Base-by-base conservation (phyloP, 2,113 vertebrate genomes). In the Barbus barbus region DNA sequence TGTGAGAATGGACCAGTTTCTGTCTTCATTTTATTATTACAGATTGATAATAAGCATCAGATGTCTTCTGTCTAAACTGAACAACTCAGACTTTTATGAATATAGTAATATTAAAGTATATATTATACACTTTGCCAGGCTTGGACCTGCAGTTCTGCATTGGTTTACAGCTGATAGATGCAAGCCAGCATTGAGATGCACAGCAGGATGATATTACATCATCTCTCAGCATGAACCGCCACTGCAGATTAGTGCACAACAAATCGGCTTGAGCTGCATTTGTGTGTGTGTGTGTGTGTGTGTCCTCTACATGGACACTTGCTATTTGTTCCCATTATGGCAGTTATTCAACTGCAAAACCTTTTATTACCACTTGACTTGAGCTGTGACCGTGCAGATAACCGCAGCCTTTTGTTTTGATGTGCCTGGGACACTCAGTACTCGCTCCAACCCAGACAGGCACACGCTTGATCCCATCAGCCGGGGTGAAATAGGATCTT, bases 191-290 rank as follows among this genome's bases (percentile, higher is more conserved):
- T 44, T 63, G 13, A 28, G 71, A 73, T 73, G 41, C 22, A 73
- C n/a, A 46, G 14, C 71, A 73, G 71, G 71, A 26, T 41, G 46
- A 31, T 9, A 69, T 81, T 51, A 69, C 78, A 81, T 67, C 78
- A 67, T 69, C 78, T 7, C 14, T 63, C 60, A 22, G 8, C 7
- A 56, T 78, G 56, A 41, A 11, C n/a, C 13, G 5, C 41, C 26
- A 48, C 38, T 67, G 78, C 24, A 81, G 78, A 81, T 81, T 81
- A 69, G 61, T 33, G 61, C 18, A 3, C 11, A 22, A 51, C 61
- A 51, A 67, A 67, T 33, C 61, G 5, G 9, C 38, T 63, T 78
- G 33, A n/a, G 53, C 16, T 81, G 9, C 88, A 90, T 91, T 63
- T 87, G 80, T 82, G 76, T 41, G 9, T 41, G 36, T 36, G 81